Base-by-base conservation (phyloP, 2,797 vertebrate species). In the Cuculus canorus region DNA sequence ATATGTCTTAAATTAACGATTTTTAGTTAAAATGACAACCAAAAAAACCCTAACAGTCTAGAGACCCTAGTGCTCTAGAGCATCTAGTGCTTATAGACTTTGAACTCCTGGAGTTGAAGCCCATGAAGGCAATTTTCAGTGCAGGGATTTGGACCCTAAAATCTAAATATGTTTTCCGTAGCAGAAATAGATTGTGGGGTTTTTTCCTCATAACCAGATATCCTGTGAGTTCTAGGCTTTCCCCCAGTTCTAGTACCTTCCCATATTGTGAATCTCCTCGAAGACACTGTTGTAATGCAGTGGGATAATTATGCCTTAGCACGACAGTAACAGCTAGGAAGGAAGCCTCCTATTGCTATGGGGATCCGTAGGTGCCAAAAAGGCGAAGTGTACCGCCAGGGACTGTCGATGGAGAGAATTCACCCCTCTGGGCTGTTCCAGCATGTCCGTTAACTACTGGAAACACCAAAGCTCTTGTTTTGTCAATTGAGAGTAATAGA, bases 381-480 rank as follows among this genome's bases (percentile, higher is more conserved):
- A 79, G 37, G 32, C 94, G 90, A 71, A 88, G 48, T 66, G 86
- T 78, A 19, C 52, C 52, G 17, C 35, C 16, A 17, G 23, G 80
- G 27, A 57, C 9, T 90, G 83, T 71, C 70, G 45, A 2, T 11
- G 82, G 61, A 53, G 69, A 53, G 69, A 66, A 64, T 76, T 23
- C 90, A 65, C 71, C 86, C 69, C 64, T 52, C 27, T 4, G 23
- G 64, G 88, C 70, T 92, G 66, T 65, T 60, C 82, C 71, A 86
- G 87, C 85, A 48, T 3, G 50, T 88, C 93, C 22, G 37, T 79
- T 81, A 79, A n/a, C 72, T 33, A 61, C 41, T 73, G 84, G n/a
- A 79, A 93, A 73, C 75, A 80, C 56, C 32, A 25, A 22, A 77
- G 71, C 69, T 83, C 85, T 81, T 73, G 17, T 93, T 93, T 88